These are phyloP conservation scores for Anser brachyrhynchus DNA, from an alignment of 2,113 vertebrate species.

Conservation along the genomic window DNA sequence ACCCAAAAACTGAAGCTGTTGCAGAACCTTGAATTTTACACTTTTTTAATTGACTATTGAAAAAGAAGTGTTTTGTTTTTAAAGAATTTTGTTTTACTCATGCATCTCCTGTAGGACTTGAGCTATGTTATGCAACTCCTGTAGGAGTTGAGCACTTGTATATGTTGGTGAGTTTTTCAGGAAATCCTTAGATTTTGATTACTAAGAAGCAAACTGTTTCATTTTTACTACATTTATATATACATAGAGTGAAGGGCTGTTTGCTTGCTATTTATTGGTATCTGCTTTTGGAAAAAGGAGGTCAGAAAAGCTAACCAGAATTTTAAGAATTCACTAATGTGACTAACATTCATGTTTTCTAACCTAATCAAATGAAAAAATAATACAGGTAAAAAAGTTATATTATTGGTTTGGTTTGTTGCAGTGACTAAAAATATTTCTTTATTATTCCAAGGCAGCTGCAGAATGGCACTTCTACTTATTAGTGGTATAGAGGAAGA, in stretches of 20 bases:
- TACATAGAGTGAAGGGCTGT: not conserved
- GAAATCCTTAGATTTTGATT: not conserved
- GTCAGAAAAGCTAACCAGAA: not conserved
- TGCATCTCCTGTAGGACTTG: not conserved
- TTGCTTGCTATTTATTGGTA: not conserved
- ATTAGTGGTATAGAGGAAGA: not conserved
- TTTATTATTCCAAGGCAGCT: not conserved
- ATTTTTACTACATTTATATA: fast-evolving
- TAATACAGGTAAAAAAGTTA: not conserved
- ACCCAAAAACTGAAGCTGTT: not conserved
- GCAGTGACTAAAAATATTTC: not conserved
- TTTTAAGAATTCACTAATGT: not conserved
- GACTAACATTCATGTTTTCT: not conserved
- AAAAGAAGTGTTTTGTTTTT: not conserved
- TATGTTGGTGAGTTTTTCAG: not conserved
- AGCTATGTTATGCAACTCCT: not conserved
- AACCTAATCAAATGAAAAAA: not conserved
- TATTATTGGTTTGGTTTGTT: not conserved
- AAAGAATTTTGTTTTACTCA: not conserved
- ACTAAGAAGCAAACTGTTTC: not conserved
- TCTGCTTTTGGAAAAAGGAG: not conserved
- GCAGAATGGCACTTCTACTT: not conserved
- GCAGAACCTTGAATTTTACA: not conserved
- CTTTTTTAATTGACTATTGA: not conserved
- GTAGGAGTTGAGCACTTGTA: fast-evolving